Percentiles rank a stretch among this genome's conserved stretches.
These are phyloP conservation scores for Cyprinella venusta DNA, from an alignment of 2,797 vertebrate genomes.

Conservation along the genomic window DNA sequence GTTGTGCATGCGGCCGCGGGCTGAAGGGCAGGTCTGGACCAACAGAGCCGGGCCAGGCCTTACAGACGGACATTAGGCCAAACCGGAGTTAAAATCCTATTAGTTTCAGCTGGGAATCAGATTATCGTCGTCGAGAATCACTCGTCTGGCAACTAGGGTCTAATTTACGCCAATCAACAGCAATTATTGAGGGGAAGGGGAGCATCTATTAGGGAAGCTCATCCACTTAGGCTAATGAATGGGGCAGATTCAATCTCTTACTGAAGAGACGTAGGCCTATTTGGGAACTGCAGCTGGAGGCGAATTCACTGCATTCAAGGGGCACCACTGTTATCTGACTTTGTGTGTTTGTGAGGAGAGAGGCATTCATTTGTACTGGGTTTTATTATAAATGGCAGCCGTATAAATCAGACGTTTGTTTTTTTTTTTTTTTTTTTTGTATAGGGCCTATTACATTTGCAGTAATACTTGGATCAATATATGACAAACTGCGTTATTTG, in stretches of 20 bases:
- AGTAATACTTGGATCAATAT: constrained; percentile 8
- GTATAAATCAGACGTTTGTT: not conserved
- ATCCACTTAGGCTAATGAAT: constrained; percentile 91
- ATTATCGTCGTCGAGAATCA: constrained; percentile 89
- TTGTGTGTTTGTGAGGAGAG: constrained; percentile 48
- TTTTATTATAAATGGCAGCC: constrained; percentile 30
- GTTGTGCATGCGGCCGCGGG: constrained; percentile 78
- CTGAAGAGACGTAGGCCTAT: constrained; percentile 76
- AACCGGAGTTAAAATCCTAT: constrained; percentile 89
- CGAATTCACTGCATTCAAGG: constrained; percentile 71
- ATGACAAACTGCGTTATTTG: not conserved
- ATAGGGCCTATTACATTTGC: not conserved
- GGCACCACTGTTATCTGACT: constrained; percentile 79
- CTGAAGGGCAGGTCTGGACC: constrained; percentile 69
- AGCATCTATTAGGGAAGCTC: constrained; percentile 87
- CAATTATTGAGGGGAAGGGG: constrained; percentile 90
- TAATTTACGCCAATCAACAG: constrained; percentile 89
- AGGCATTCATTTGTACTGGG: constrained; percentile 10
- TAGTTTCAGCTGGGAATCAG: constrained; percentile 88
- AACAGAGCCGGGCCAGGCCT: constrained; percentile 79
- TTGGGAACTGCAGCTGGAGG: constrained; percentile 80
- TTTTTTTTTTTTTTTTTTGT: not conserved
- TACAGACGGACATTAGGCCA: constrained; percentile 87
- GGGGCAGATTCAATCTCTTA: constrained; percentile 86
- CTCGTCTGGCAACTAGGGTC: constrained; percentile 89